phyloP scores from a whole-genome alignment of 2,113 vertebrate species.

The Xenus cinereus region DNA sequence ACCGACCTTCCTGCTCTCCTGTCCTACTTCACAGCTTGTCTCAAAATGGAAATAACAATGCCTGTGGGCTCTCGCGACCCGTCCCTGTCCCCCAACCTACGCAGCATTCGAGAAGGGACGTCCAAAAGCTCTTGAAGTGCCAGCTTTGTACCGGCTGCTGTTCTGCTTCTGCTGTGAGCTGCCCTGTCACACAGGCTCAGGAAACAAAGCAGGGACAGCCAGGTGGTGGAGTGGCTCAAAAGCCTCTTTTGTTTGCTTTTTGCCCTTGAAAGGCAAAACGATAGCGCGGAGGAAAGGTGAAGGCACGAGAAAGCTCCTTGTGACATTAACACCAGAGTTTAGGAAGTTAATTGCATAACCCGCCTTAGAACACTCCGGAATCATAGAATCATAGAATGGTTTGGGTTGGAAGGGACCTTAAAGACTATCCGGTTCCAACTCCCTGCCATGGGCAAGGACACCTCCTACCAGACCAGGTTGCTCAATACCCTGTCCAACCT shows the following conservation, averaged over 20 bases:
- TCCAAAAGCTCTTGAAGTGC: background rate
- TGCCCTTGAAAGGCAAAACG: background rate
- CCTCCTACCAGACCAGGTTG: background rate
- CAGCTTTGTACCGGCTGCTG: background rate
- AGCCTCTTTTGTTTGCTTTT: background rate
- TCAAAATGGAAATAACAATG: background rate
- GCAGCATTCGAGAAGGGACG: background rate
- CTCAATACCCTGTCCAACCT: background rate
- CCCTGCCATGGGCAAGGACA: background rate
- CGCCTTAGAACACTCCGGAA: fast-evolving
- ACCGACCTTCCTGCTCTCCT: background rate
- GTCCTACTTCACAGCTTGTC: background rate
- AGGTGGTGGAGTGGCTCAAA: background rate
- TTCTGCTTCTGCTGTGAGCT: slow-evolving; percentile 5
- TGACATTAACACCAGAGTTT: background rate
- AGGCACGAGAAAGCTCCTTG: background rate
- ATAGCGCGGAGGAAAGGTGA: background rate
- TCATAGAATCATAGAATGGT: background rate
- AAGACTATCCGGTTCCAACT: background rate
- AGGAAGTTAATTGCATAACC: background rate
- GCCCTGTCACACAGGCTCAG: slow-evolving; percentile 19
- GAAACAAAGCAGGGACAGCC: background rate
- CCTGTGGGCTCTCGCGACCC: background rate
- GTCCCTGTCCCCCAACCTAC: fast-evolving
- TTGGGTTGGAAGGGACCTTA: background rate